phyloP scores from a whole-genome alignment of 2,888 invertebrate genomes.

The Anagyrus pseudococci region DNA sequence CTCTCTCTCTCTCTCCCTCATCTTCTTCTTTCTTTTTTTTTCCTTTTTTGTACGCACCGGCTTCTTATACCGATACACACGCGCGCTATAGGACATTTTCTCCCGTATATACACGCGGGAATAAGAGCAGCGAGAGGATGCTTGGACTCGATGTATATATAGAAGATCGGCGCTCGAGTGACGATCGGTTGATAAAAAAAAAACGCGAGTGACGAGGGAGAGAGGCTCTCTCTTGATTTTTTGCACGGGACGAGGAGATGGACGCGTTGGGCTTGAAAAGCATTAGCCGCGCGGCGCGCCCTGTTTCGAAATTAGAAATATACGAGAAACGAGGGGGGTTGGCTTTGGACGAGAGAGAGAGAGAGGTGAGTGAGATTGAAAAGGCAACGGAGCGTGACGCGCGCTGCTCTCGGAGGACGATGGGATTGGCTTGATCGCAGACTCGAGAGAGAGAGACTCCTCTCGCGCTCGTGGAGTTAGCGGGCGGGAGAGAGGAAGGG shows the following conservation, averaged over 20 bases:
- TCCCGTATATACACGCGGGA: neutral
- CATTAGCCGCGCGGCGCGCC: conserved; percentile 3
- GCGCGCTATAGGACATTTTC: neutral
- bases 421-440: neutral
- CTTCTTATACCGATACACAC: no score
- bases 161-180: neutral
- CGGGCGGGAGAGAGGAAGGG: conserved; percentile 1
- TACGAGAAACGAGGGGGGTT: conserved; percentile 1
- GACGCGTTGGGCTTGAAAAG: conserved; percentile 12
- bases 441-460: no score
- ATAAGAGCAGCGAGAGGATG: neutral
- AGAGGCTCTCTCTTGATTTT: neutral
- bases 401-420: neutral
- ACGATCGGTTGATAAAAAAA: neutral
- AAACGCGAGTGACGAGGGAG: neutral
- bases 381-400: conserved; percentile 1
- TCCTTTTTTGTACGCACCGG: no score
- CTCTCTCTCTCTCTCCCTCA: no score
- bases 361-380: conserved; percentile 1
- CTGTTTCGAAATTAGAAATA: conserved; percentile 14
- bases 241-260: neutral
- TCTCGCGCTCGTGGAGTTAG: neutral
- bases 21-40: no score
- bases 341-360: neutral
- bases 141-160: neutral